Evolutionary conservation across 2,113 vertebrate genomes (phyloP).

Genomic region (Triplophysa siluroides): DNA sequence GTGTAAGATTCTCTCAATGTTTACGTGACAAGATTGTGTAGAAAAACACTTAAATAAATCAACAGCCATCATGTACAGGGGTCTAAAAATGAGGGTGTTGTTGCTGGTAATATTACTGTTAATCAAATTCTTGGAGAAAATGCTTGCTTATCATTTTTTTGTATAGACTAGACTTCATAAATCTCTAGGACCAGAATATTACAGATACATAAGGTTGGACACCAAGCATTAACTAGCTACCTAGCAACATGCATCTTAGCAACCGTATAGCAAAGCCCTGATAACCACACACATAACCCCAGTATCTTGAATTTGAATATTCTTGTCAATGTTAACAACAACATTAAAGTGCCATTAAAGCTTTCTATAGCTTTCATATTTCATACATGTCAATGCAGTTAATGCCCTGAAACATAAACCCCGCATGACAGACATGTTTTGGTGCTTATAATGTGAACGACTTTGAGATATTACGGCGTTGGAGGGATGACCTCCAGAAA

Average conservation of each 20-base stretch:
- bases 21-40: background rate
- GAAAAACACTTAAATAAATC: conserved; percentile 5
- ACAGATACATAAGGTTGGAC: too few species aligned
- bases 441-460: background rate
- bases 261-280: too few species aligned
- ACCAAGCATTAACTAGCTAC: too few species aligned
- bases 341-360: background rate
- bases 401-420: background rate
- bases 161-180: too few species aligned
- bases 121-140: too few species aligned
- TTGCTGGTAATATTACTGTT: too few species aligned
- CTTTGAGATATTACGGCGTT: background rate
- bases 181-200: too few species aligned
- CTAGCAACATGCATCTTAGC: too few species aligned
- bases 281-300: too few species aligned
- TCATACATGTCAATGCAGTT: background rate
- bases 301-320: background rate
- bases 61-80: background rate
- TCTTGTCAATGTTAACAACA: background rate
- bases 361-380: background rate
- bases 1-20: background rate
- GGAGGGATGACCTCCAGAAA: conserved; percentile 2
- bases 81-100: background rate
- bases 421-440: too few species aligned
- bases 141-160: too few species aligned